Evolutionary conservation across 2,113 vertebrate genomes (phyloP).

Genomic region (Bombycilla garrulus): DNA sequence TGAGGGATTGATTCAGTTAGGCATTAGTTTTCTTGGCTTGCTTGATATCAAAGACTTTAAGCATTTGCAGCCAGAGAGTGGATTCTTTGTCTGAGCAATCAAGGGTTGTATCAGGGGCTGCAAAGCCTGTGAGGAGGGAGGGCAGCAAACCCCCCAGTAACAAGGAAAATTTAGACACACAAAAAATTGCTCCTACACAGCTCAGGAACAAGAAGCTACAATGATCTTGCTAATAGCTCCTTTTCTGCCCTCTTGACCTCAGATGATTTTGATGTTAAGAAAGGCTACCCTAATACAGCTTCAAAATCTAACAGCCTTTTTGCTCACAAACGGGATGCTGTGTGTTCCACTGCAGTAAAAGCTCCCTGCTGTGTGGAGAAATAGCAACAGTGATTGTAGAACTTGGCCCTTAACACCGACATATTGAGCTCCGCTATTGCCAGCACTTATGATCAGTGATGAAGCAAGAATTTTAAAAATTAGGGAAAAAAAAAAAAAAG

Average conservation of each 20-base stretch:
- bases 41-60: conserved; percentile 27
- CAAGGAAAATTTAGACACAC: background rate
- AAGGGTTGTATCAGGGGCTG: background rate
- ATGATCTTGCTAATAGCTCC: background rate
- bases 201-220: background rate
- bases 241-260: background rate
- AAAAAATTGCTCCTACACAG: background rate
- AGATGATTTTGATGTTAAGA: background rate
- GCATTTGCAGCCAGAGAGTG: background rate
- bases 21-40: conserved; percentile 2
- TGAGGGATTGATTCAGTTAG: conserved; percentile 36
- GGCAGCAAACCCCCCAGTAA: background rate
- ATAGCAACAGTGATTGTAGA: background rate
- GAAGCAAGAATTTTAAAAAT: background rate
- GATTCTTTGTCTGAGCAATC: conserved; percentile 28
- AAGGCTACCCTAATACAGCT: background rate
- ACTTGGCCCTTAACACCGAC: background rate
- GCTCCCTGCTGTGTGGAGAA: background rate
- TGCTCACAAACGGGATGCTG: background rate
- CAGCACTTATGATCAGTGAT: background rate
- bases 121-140: background rate
- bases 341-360: background rate
- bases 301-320: background rate
- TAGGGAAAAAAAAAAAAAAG: background rate
- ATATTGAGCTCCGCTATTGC: background rate